Conservation (phyloP, 23 tunicate genomes). For the Trididemnum nubilum region DNA sequence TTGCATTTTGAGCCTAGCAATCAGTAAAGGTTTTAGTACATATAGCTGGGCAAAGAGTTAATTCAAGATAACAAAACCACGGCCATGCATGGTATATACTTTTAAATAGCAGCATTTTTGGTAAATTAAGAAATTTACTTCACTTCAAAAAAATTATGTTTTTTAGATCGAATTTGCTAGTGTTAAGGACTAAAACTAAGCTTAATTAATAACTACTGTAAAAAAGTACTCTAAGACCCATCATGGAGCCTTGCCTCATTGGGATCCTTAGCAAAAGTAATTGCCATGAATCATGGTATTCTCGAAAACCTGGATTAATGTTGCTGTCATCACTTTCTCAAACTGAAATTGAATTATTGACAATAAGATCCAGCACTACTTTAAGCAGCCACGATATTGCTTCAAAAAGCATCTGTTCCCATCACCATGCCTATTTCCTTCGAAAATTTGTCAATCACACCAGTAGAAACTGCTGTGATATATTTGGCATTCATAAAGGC, state of each 20-base stretch:
- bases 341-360: constrained; percentile 18
- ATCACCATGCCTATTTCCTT: constrained; percentile 8
- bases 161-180: no score
- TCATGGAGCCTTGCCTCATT: constrained; percentile 18
- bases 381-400: constrained; percentile 7
- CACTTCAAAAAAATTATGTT: no score
- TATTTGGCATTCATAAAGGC: constrained; percentile 21
- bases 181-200: no score
- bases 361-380: background rate
- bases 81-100: no score
- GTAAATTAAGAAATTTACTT: no score
- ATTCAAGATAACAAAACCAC: no score
- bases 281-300: constrained; percentile 17
- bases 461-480: constrained; percentile 23
- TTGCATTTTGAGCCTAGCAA: no score
- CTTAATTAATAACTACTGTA: no score
- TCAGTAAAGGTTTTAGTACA: no score
- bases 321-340: constrained; percentile 10
- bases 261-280: constrained; percentile 17
- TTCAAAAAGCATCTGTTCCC: constrained; percentile 5
- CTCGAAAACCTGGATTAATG: constrained; percentile 10
- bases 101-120: no score
- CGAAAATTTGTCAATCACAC: constrained; percentile 3
- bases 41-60: no score
- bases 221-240: no score